Conservation (phyloP, 2,113 vertebrate genomes). For the Eonycteris spelaea region DNA sequence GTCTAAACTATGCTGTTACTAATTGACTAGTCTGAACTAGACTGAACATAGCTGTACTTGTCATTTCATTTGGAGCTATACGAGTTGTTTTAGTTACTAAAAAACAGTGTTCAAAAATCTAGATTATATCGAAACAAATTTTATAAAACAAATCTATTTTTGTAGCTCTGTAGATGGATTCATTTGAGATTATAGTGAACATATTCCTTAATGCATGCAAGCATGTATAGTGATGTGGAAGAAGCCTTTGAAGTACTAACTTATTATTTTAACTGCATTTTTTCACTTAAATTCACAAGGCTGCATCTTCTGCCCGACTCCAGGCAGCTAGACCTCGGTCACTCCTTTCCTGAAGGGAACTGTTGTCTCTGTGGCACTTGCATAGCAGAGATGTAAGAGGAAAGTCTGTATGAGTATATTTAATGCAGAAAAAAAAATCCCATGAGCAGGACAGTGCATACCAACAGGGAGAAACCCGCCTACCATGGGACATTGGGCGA, state of each 20-base stretch:
- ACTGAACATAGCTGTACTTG: background rate
- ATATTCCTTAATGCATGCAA: conserved; percentile 31
- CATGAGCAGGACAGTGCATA: background rate
- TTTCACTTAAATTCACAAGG: background rate
- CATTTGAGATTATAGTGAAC: conserved; percentile 2
- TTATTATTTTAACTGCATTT: background rate
- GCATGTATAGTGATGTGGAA: background rate
- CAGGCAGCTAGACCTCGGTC: background rate
- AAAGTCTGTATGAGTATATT: background rate
- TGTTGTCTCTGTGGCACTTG: background rate
- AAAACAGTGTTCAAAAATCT: conserved; percentile 2
- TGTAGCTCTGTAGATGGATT: background rate
- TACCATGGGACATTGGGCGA: background rate
- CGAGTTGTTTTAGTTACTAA: background rate
- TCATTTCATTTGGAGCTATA: background rate
- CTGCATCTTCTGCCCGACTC: background rate
- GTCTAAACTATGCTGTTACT: too few relatives aligned
- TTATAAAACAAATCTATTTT: conserved; percentile 7
- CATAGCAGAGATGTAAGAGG: background rate
- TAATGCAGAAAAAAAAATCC: background rate
- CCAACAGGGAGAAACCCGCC: background rate
- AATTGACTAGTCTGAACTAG: background rate
- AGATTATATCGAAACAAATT: background rate
- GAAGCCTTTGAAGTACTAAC: conserved; percentile 25
- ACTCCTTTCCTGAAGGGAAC: background rate